Conservation (phyloP, 2,888 invertebrate genomes). For the Disparrhopalites patrizii region DNA sequence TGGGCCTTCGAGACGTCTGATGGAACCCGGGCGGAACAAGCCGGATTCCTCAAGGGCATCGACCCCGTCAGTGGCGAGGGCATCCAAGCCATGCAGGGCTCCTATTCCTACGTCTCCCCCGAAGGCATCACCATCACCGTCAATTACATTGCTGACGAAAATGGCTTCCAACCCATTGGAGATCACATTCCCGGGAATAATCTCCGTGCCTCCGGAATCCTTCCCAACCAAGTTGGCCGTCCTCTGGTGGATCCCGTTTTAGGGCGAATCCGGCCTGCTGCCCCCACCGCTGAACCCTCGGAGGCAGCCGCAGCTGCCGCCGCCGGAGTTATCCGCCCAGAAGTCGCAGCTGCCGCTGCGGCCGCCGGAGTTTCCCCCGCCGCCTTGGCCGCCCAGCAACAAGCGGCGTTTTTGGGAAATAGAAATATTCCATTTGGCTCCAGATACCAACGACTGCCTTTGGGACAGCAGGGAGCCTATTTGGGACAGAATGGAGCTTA, state of each 20-base stretch:
- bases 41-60: conserved; percentile 19
- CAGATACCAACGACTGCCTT: too few species aligned
- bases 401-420: too few species aligned
- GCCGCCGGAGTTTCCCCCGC: too few species aligned
- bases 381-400: too few species aligned
- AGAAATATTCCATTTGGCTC: too few species aligned
- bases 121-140: conserved; percentile 12
- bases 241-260: background rate
- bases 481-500: too few species aligned
- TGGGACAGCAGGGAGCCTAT: too few species aligned
- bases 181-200: conserved; percentile 9
- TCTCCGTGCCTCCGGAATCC: background rate
- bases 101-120: conserved; percentile 19
- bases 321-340: background rate
- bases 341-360: background rate
- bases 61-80: conserved; percentile 9
- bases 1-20: conserved; percentile 39
- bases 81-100: conserved; percentile 12
- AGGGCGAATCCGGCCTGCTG: background rate
- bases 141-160: conserved; percentile 16
- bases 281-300: background rate
- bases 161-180: conserved; percentile 4
- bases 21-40: conserved; percentile 29
- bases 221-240: background rate
- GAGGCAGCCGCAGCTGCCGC: background rate